These are phyloP conservation scores for Crematogaster levior DNA, from an alignment of 2,888 invertebrate genomes.

Conservation along the genomic window DNA sequence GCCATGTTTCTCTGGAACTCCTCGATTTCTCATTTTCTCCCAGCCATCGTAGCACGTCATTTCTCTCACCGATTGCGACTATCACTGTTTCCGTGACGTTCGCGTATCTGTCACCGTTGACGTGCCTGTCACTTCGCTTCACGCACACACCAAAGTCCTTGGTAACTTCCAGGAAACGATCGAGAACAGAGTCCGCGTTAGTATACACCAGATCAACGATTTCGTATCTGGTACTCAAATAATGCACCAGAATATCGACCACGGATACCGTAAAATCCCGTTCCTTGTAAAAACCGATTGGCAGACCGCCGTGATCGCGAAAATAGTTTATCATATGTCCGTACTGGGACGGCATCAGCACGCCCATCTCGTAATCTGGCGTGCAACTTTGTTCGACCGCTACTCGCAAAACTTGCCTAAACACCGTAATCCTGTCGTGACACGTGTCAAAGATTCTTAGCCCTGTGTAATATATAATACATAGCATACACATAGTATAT, in stretches of 20 bases:
- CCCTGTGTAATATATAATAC: conserved; percentile 71
- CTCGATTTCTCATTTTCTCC: conserved; percentile 65
- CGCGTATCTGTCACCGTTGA: conserved; percentile 64
- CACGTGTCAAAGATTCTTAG: conserved; percentile 83
- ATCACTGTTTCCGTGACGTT: conserved; percentile 75
- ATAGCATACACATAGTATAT: too few species aligned
- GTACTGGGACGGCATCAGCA: conserved; percentile 78
- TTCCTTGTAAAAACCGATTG: conserved; percentile 78
- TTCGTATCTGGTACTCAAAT: conserved; percentile 77
- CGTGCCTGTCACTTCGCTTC: conserved; percentile 67
- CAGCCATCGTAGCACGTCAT: conserved; percentile 79
- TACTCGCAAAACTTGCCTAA: conserved; percentile 79
- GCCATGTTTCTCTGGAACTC: conserved; percentile 75
- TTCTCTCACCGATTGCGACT: conserved; percentile 76
- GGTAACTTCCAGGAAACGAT: conserved; percentile 75
- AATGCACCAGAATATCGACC: conserved; percentile 78
- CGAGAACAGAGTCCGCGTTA: conserved; percentile 67
- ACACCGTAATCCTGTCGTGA: conserved; percentile 79
- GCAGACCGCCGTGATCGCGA: conserved; percentile 76
- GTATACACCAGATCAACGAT: conserved; percentile 78
- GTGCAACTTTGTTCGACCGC: conserved; percentile 79
- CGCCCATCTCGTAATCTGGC: conserved; percentile 79
- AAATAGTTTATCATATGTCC: conserved; percentile 76
- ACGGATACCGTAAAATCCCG: conserved; percentile 78
- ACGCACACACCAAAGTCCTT: conserved; percentile 80